Evolutionary conservation across 2,797 vertebrate species (phyloP), one percentile per base, ranked within the genome.

Genomic region (Limosa lapponica): DNA sequence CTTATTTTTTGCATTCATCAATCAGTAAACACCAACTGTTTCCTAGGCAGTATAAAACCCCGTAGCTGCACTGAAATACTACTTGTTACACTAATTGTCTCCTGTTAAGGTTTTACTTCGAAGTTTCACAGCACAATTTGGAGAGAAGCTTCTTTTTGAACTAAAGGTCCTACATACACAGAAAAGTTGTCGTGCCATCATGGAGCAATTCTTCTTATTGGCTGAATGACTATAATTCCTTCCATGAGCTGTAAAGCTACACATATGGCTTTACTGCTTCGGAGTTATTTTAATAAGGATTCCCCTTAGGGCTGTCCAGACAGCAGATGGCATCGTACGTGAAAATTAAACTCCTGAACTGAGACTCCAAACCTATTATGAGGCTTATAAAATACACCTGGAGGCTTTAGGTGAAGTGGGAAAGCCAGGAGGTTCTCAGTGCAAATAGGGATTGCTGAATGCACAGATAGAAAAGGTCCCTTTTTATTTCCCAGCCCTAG

Each of bases 371-470:
- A 85, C 8, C 75, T 92, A 57, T 94, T n/a, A 78, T 2, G 43
- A 94, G 82, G 62, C 82, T 57, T 43, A 18, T 94, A 93, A 96
- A 97, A 71, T 11, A 28, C 95, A 86, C 91, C 89, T 78, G 94
- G 93, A 95, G 91, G 32, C 75, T 82, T 57, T 23, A 73, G 89
- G 58, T 24, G 90, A 59, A 70, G 87, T 2, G 44, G 71, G 64
- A 80, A 85, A 49, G 59, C 28, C 69, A 34, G 55, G 81, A 93
- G 73, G 69, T 67, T 83, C 78, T 24, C 59, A 5, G 34, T 5
- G 39, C 65, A 62, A 65, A 14, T 36, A n/a, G 71, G 18, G 30
- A 8, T 14, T 3, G 65, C 10, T 86, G 89, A 95, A 87, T 39
- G 74, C 27, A 10, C 74, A 95, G 94, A 78, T 91, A 94, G 79